Base-by-base conservation (phyloP, 37 sponge, comb jelly and placozoan species). In the Geodia barretti region DNA sequence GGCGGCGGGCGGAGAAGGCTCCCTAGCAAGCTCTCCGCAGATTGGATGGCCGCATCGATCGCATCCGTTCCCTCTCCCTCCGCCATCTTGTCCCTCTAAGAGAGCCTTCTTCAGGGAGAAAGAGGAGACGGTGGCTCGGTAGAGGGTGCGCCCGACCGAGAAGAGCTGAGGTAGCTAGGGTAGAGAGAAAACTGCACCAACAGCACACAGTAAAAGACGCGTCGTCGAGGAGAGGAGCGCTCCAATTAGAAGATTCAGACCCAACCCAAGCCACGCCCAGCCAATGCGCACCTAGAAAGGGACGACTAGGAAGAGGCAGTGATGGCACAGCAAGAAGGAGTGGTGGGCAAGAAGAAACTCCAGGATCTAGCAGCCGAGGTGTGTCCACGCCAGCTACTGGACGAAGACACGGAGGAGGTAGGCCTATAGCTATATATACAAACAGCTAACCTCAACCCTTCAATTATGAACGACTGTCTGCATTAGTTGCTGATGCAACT, bases 391-490 rank as follows among this genome's bases (percentile, higher is more conserved):
- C 92, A 97, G 75, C 60, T 87, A 7, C 79, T 97, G 0, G 98
- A 97, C 78, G 98, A 95, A 64, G 98, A 97, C 41, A 95, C 92
- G 28, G 93, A 95, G 67, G 96, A 95, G 72, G 96, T 96, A 41
- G 72, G 62, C 32, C 7, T 24, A 21, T 1, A 17, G 41, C 30
- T 19, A 14, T 59, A 14, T 59, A 14, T 21, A 21, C 60, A n/a
- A n/a, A n/a, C n/a, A n/a, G n/a, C n/a, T n/a, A n/a, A n/a, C n/a
- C n/a, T n/a, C n/a, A n/a, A 5, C 41, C 14, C 4, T 20, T 23
- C 17, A 29, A 11, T 58, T 21, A 9, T 20, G 29, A 7, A 72
- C 35, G 24, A 35, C 35, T 72, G 35, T 40, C 47, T 54, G 38
- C 29, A 20, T 9, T 43, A 95, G 96, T 63, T 92, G 1, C 79